Conservation (phyloP, 2,888 invertebrate species). For the Ischnura elegans region DNA sequence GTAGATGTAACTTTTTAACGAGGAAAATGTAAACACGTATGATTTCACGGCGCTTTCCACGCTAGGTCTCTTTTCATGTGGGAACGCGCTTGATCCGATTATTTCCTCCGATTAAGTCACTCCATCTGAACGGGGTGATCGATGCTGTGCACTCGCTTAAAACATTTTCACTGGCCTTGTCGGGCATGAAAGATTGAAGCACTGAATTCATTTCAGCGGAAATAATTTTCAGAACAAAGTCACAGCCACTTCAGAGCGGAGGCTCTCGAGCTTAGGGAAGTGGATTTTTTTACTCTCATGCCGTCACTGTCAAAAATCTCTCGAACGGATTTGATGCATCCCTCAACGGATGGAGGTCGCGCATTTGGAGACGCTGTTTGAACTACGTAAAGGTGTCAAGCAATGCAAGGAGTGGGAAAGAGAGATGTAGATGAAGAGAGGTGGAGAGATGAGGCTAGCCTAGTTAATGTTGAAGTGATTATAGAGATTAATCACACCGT, state of each 20-base stretch:
- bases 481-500: constrained; percentile 49
- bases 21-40: too few species aligned
- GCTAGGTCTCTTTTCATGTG: too few species aligned
- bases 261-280: not conserved
- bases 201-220: not conserved
- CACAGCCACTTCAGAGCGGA: not conserved
- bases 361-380: not conserved
- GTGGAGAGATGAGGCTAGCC: not conserved
- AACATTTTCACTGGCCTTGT: not conserved
- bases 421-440: not conserved
- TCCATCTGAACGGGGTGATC: not conserved
- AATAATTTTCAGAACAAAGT: not conserved
- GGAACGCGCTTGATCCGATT: not conserved
- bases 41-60: too few species aligned
- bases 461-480: constrained; percentile 52
- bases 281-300: not conserved
- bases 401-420: not conserved
- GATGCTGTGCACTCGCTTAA: not conserved
- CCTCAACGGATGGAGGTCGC: not conserved
- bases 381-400: not conserved
- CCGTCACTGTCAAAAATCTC: not conserved
- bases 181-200: not conserved
- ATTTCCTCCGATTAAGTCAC: not conserved
- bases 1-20: too few species aligned
- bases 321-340: not conserved